These are phyloP conservation scores for Villa cingulata DNA, from an alignment of 2,888 invertebrate species.

Conservation along the genomic window DNA sequence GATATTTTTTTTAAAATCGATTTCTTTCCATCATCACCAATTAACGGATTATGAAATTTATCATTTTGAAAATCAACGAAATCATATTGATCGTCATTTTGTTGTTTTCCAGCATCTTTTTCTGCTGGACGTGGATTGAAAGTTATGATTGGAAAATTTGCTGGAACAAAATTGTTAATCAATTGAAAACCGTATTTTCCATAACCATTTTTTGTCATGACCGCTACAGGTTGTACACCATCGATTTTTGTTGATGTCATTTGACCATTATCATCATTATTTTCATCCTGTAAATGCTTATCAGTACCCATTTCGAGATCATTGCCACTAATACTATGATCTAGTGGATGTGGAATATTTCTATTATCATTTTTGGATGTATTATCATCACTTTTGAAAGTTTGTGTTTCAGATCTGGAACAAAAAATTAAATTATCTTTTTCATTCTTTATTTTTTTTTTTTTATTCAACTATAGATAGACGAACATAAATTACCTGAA, in stretches of 20 bases:
- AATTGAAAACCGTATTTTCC: not conserved
- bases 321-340: not conserved
- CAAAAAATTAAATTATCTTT: not conserved
- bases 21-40: not conserved
- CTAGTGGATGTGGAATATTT: not conserved
- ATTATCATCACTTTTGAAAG: not conserved
- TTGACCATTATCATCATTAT: too few relatives aligned
- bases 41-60: conserved; percentile 9
- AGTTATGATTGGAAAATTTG: not conserved
- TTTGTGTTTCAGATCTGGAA: conserved; percentile 5
- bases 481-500: conserved; percentile 40
- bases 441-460: not conserved
- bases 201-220: not conserved
- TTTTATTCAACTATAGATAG: not conserved
- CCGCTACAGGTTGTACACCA: not conserved
- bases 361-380: not conserved
- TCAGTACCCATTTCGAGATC: too few relatives aligned
- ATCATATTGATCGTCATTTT: not conserved
- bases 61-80: conserved; percentile 4
- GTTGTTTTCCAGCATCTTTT: not conserved
- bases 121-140: not conserved
- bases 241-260: not conserved
- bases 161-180: not conserved
- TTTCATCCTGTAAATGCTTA: too few relatives aligned
- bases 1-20: not conserved